Conservation (phyloP, 1,140 invertebrate species). For the Heliconius hermathena region DNA sequence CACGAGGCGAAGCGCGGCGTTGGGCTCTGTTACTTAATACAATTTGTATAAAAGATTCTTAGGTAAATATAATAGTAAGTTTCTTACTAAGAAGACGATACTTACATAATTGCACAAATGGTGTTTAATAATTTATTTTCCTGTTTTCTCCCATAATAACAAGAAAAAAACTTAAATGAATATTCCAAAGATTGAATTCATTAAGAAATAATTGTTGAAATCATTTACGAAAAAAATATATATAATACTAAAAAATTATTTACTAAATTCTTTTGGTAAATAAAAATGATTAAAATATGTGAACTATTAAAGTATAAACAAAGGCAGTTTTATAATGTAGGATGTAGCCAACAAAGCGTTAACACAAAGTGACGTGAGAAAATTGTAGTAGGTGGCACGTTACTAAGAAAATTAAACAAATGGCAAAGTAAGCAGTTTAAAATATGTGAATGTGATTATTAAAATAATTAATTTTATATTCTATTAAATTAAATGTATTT, state of each 20-base stretch:
- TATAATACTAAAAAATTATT: too few relatives aligned
- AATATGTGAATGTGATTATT: background rate
- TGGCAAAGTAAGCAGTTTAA: background rate
- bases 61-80: too few relatives aligned
- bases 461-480: too few relatives aligned
- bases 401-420: background rate
- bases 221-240: background rate
- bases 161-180: too few relatives aligned
- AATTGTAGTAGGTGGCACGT: background rate
- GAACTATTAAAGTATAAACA: slow-evolving; percentile 6
- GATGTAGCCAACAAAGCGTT: slow-evolving; percentile 25
- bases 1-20: too few relatives aligned
- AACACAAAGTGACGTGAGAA: slow-evolving; percentile 17
- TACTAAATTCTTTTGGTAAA: background rate
- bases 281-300: slow-evolving; percentile 1
- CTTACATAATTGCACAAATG: too few relatives aligned
- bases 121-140: too few relatives aligned
- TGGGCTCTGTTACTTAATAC: too few relatives aligned
- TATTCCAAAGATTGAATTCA: background rate
- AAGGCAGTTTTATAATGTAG: background rate
- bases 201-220: background rate
- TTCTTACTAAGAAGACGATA: too few relatives aligned
- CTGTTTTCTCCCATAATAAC: too few relatives aligned
- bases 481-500: too few relatives aligned
- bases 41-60: too few relatives aligned